Conservation (phyloP, 2,888 invertebrate species). For the Catocala nupta region DNA sequence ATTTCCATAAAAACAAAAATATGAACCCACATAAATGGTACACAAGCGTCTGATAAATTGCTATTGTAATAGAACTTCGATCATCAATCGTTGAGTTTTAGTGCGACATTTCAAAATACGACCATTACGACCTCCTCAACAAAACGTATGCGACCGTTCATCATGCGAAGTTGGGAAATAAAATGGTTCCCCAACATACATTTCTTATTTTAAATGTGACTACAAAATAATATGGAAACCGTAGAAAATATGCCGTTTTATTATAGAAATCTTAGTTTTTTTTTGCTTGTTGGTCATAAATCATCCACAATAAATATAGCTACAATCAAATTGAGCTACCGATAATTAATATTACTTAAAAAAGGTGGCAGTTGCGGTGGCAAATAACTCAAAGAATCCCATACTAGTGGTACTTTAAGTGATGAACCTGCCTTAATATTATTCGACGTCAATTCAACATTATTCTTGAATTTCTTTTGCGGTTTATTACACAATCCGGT, state of each 20-base stretch:
- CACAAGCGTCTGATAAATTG: constrained; percentile 31
- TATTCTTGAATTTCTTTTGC: not conserved
- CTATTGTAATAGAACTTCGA: constrained; percentile 45
- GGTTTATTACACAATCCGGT: constrained; percentile 45
- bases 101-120: constrained; percentile 50
- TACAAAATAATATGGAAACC: constrained; percentile 9
- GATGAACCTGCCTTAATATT: not conserved
- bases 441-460: not conserved
- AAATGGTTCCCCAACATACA: constrained; percentile 38
- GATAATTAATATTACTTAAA: constrained; percentile 53
- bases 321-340: constrained; percentile 9
- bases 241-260: too few relatives aligned
- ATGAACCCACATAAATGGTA: not conserved
- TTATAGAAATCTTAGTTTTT: not conserved
- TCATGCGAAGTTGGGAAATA: constrained; percentile 50
- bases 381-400: constrained; percentile 63
- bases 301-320: constrained; percentile 23
- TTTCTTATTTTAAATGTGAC: constrained; percentile 36
- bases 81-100: constrained; percentile 51
- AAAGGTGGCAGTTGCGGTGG: constrained; percentile 74
- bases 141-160: constrained; percentile 46
- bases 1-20: too few relatives aligned
- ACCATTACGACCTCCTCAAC: constrained; percentile 47
- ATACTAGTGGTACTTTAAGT: not conserved
- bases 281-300: constrained; percentile 6